A percentile compares a stretch with the other conserved stretches of the same genome.
phyloP scores from a whole-genome alignment of 1,140 invertebrate genomes.

The Thaumetopoea pityocampa region DNA sequence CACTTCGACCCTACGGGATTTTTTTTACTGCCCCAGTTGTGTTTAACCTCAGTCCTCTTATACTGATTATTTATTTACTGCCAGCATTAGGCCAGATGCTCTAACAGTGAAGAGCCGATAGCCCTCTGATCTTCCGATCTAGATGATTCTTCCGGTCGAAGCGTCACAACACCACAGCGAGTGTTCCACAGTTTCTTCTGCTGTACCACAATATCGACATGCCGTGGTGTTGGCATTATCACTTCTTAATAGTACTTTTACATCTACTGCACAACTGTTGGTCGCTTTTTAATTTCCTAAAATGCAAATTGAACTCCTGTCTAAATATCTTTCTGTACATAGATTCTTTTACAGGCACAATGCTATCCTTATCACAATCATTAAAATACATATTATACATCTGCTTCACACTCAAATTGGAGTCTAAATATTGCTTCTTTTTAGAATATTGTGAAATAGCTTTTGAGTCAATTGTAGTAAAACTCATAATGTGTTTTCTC shows the following conservation, averaged over 20 bases:
- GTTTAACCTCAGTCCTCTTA: no score
- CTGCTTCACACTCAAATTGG: constrained; percentile 65
- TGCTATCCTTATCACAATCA: constrained; percentile 50
- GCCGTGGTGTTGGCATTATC: constrained; percentile 30
- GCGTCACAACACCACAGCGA: no score
- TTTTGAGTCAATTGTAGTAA: constrained; percentile 50
- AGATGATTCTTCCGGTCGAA: no score
- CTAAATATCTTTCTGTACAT: constrained; percentile 73
- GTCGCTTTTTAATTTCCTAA: constrained; percentile 59
- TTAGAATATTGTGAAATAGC: constrained; percentile 58
- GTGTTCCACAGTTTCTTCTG: no score
- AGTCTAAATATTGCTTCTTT: constrained; percentile 66
- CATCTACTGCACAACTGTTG: constrained; percentile 52
- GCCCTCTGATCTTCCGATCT: no score
- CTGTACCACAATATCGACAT: no score
- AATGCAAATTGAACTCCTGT: constrained; percentile 70
- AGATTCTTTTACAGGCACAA: constrained; percentile 60
- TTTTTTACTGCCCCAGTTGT: no score
- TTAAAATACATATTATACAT: constrained; percentile 68
- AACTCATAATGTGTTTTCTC: constrained; percentile 55
- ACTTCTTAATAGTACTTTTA: constrained; percentile 53
- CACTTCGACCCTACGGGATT: no score
- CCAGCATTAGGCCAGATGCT: no score
- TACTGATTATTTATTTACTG: no score
- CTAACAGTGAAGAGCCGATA: no score